These are phyloP conservation scores for Spialia ferax DNA, from an alignment of 2,888 invertebrate genomes.

Conservation along the genomic window DNA sequence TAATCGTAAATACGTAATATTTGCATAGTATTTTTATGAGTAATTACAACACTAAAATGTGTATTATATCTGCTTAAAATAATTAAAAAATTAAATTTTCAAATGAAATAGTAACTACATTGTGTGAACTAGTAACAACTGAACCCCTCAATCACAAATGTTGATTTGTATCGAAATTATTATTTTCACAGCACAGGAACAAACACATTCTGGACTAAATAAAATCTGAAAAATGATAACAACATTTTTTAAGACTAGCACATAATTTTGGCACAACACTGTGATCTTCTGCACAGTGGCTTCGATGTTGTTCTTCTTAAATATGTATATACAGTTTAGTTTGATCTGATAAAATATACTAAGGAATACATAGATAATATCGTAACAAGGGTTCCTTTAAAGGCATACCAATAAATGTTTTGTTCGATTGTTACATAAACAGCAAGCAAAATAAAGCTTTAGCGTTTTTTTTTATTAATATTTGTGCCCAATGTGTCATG, in stretches of 20 bases:
- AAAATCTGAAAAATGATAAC: slow-evolving; percentile 86
- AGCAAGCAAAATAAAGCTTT: slow-evolving; percentile 74
- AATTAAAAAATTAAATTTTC: slow-evolving; percentile 32
- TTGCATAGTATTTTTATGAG: slow-evolving; percentile 23
- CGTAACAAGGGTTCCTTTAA: slow-evolving; percentile 69
- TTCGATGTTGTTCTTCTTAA: slow-evolving; percentile 79
- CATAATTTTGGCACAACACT: slow-evolving; percentile 86
- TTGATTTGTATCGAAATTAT: slow-evolving; percentile 80
- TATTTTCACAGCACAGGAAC: slow-evolving; percentile 83
- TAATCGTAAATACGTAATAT: slow-evolving; percentile 35
- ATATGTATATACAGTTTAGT: slow-evolving; percentile 60
- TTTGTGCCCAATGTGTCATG: slow-evolving; percentile 86
- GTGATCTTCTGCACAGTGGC: slow-evolving; percentile 75
- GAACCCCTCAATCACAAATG: slow-evolving; percentile 66
- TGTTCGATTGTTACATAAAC: slow-evolving; percentile 60
- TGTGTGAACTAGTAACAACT: too few relatives aligned
- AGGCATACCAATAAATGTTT: slow-evolving; percentile 60
- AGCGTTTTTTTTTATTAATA: slow-evolving; percentile 70
- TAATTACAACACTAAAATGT: slow-evolving; percentile 26
- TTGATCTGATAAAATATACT: slow-evolving; percentile 70
- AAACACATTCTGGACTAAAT: slow-evolving; percentile 86
- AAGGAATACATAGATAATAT: slow-evolving; percentile 51
- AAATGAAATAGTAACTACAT: slow-evolving; percentile 59
- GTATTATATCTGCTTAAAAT: slow-evolving; percentile 21
- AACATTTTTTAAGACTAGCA: slow-evolving; percentile 85